Base-by-base conservation (phyloP, 2,113 vertebrate species). In the Larimichthys crocea region DNA sequence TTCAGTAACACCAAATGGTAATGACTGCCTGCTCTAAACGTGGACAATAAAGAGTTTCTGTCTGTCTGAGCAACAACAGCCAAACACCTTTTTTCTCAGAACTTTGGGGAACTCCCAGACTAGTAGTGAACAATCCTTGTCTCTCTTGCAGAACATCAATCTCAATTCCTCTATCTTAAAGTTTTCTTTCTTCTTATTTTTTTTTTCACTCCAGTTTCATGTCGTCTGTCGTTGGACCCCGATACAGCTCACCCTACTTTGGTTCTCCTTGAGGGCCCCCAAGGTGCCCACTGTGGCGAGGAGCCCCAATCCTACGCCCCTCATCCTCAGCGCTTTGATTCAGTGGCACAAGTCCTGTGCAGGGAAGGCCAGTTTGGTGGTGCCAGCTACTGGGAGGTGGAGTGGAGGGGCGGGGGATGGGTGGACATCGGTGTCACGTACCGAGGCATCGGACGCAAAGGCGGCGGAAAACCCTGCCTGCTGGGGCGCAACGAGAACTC, bases 361-460 rank as follows among this genome's bases (percentile, higher is more conserved):
- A 77, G 77, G 16, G 92, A 94, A 74, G 92, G 92, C 9, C 92
- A 93, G 86, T 89, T 92, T 6, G 77, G 78, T 0, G 86, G 75
- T 0, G 86, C 88, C 80, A 92, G 91, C 74, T 95, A 95, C 91
- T 95, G 94, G 94, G 94, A 95, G 80, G 89, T 95, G 82, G 92
- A 94, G 85, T 95, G 94, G 93, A 71, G 84, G 42, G 93, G 94
- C 0, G 91, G 90, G 0, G 93, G 91, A 5, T 94, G 92, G 93
- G 86, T 93, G 1, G 94, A 94, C 88, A 84, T 95, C 0, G 94
- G 92, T 0, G 82, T 94, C 67, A 92, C 94, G 0, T 94, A 94
- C 69, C 77, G 80, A 1, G 82, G 78, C 2, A 93, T 95, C 22
- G 91, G 91, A 1, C 93, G 93, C 20, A 92, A 93, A 75, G 93